A percentile compares a stretch with the other conserved stretches of the same genome.
These are phyloP conservation scores for Threskiornis aethiopicus DNA, from an alignment of 2,797 vertebrate genomes.

Conservation along the genomic window DNA sequence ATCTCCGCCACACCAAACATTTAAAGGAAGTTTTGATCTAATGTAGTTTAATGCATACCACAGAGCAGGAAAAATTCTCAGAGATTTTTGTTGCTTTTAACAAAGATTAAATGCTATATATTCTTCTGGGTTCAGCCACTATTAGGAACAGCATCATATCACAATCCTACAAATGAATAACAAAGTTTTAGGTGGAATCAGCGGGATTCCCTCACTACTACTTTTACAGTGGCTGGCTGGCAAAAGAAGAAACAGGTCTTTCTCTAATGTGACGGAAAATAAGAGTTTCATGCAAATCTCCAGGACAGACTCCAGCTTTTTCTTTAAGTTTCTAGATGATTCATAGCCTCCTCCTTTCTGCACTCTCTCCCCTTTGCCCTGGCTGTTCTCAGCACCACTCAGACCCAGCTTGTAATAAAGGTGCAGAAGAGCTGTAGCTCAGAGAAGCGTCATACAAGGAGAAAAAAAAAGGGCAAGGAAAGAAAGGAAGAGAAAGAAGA, in stretches of 20 bases:
- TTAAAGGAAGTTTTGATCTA: neutral
- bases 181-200: neutral
- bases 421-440: neutral
- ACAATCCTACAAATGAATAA: neutral
- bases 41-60: neutral
- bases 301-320: neutral
- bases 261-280: neutral
- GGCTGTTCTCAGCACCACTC: neutral
- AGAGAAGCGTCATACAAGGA: fast-evolving
- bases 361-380: neutral
- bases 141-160: neutral
- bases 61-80: neutral
- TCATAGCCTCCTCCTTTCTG: neutral
- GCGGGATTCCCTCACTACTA: neutral
- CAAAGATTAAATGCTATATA: neutral
- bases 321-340: neutral
- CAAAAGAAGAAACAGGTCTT: neutral
- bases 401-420: neutral
- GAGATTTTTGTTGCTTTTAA: neutral
- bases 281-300: neutral
- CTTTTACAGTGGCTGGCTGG: neutral
- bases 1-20: neutral
- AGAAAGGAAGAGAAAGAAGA: neutral
- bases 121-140: neutral
- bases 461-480: neutral